Percentiles rank a stretch among this genome's conserved stretches.
phyloP scores from a whole-genome alignment of 2,888 invertebrate species.

The Lasioglossum villosulum region DNA sequence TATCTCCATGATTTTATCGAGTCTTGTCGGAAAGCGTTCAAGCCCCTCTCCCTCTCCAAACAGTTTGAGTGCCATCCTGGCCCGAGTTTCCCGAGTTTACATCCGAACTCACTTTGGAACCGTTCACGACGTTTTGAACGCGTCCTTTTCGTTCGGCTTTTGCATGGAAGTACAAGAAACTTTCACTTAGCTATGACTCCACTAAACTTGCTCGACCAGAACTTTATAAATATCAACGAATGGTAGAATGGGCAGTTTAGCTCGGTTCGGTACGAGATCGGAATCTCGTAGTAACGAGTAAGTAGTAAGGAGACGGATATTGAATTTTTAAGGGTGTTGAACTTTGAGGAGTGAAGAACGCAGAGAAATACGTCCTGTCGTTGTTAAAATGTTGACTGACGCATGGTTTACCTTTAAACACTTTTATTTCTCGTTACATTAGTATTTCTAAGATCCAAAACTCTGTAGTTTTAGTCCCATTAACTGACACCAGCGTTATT shows the following conservation, averaged over 20 bases:
- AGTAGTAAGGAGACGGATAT: background rate
- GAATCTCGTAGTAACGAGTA: too few species aligned
- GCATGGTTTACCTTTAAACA: too few species aligned
- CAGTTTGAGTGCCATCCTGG: conserved; percentile 67
- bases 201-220: conserved; percentile 17
- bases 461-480: too few species aligned
- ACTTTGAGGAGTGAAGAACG: background rate
- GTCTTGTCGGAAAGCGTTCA: conserved; percentile 61
- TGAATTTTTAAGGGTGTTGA: background rate
- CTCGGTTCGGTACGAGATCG: background rate
- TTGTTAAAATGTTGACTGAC: background rate
- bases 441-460: too few species aligned
- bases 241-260: background rate
- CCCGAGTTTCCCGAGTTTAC: conserved; percentile 51
- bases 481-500: too few species aligned
- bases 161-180: background rate
- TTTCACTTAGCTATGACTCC: conserved; percentile 18
- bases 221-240: conserved; percentile 14
- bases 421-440: too few species aligned
- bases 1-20: conserved; percentile 52
- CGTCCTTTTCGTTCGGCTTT: conserved; percentile 6
- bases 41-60: conserved; percentile 27
- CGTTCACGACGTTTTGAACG: conserved; percentile 17
- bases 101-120: conserved; percentile 59
- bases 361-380: background rate